These are phyloP conservation scores for Caenorhabditis tropicalis DNA, from an alignment of 1,140 invertebrate species.

Conservation along the genomic window DNA sequence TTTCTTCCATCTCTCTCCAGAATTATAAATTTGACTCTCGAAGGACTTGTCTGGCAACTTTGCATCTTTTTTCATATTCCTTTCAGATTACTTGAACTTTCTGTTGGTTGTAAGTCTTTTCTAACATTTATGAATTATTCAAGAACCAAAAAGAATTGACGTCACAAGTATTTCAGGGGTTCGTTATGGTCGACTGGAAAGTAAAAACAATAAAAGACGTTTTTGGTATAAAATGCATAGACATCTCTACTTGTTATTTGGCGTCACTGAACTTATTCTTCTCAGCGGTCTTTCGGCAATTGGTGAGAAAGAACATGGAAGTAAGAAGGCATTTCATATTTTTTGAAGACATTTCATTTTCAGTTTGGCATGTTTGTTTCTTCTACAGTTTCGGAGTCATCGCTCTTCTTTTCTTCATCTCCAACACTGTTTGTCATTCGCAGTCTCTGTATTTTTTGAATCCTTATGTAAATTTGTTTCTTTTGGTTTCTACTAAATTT, in stretches of 20 bases:
- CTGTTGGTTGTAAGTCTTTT: constrained; percentile 50
- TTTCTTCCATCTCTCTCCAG: constrained; percentile 55
- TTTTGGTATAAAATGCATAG: constrained; percentile 46
- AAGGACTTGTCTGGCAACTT: constrained; percentile 56
- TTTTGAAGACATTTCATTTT: background rate
- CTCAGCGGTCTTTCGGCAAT: constrained; percentile 53
- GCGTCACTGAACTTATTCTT: constrained; percentile 51
- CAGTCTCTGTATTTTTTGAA: constrained; percentile 55
- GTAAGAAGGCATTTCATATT: constrained; percentile 15
- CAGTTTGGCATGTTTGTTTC: constrained; percentile 52
- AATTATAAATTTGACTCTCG: constrained; percentile 55
- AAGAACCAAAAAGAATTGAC: background rate
- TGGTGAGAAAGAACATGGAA: constrained; percentile 52
- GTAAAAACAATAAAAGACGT: background rate
- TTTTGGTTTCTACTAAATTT: background rate
- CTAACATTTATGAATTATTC: background rate
- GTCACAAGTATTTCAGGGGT: constrained; percentile 6
- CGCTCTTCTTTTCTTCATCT: constrained; percentile 50
- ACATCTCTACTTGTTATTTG: constrained; percentile 48
- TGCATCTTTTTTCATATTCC: constrained; percentile 56
- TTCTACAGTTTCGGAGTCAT: constrained; percentile 56
- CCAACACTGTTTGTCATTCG: constrained; percentile 55
- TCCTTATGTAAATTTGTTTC: constrained; percentile 50
- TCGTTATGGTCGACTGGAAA: constrained; percentile 49
- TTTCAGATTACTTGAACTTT: constrained; percentile 51